Evolutionary conservation across 2,113 vertebrate species (phyloP), one percentile per base, ranked within the genome.

Genomic region (Lepus europaeus): DNA sequence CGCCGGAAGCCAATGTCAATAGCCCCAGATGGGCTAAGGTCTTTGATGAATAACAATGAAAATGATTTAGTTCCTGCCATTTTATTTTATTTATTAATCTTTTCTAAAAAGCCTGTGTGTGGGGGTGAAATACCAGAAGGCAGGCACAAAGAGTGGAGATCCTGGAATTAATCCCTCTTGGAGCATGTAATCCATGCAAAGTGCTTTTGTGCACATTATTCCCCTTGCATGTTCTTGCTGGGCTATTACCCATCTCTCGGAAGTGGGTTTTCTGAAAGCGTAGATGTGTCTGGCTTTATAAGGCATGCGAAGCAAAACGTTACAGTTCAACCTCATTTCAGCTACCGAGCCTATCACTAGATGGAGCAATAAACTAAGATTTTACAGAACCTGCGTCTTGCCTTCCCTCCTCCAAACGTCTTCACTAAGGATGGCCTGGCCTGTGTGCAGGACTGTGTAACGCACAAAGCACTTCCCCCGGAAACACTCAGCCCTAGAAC

Each of bases 341-440:
- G 49, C 64, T 70, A 12, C 1, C 7, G 10, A 79, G 4, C 39
- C n/a, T 25, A 2, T 66, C 93, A 76, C 85, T 91, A 96, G 89
- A 49, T 93, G 93, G 89, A 33, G 49, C 33, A 90, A 53, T 76
- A 45, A 33, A 20, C 51, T 83, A 87, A 63, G 33, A 22, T 74
- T 70, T 87, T 49, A 69, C 19, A 79, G 64, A 95, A 11, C 13
- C 1, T 25, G 8, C n/a, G 12, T 8, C 8, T 6, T 5, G 66
- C 27, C 2, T 0, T 14, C 31, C 49, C 23, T 6, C 19, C 59
- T 73, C n/a, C 33, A 91, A 81, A 45, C 33, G 51, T 70, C n/a
- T 73, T 19, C 33, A 53, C 11, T 74, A 68, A 51, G 0, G 72
- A 77, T 39, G 25, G 27, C 7, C 20, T 27, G 36, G 19, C 10